A percentile compares a stretch with the other conserved stretches of the same genome.
Conservation (phyloP, 2,888 invertebrate genomes). For the Latrodectus hesperus region DNA sequence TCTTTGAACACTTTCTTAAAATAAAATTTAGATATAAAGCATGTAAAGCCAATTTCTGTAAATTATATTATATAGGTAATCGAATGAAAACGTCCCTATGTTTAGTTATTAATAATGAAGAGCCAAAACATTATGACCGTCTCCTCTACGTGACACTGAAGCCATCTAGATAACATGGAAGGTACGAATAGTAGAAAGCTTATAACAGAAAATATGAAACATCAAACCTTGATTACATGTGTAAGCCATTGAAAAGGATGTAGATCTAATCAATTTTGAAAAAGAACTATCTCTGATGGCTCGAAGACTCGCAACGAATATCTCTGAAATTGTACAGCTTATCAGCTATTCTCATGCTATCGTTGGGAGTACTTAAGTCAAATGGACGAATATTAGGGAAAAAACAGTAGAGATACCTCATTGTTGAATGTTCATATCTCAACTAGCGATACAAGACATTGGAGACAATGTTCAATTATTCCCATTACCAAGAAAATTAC, state of each 20-base stretch:
- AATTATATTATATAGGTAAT: too few relatives aligned
- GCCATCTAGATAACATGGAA: not conserved
- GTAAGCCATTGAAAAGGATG: not conserved
- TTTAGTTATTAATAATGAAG: not conserved
- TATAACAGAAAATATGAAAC: not conserved
- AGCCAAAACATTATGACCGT: not conserved
- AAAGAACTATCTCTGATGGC: not conserved
- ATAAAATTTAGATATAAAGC: too few relatives aligned
- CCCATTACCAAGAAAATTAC: too few relatives aligned
- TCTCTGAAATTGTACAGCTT: not conserved
- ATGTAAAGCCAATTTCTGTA: too few relatives aligned
- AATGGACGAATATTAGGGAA: not conserved
- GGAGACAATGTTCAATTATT: not conserved
- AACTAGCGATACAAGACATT: not conserved
- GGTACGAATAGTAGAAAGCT: not conserved
- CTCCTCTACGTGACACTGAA: not conserved
- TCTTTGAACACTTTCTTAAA: too few relatives aligned
- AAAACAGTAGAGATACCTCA: not conserved
- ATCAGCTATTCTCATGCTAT: not conserved
- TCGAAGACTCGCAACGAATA: not conserved
- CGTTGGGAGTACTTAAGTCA: not conserved
- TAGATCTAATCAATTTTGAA: not conserved
- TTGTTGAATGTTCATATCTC: not conserved
- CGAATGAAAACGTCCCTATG: too few relatives aligned
- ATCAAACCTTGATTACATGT: not conserved